Base-by-base conservation (phyloP, 2,113 vertebrate genomes). In the Phalacrocorax pelagicus region DNA sequence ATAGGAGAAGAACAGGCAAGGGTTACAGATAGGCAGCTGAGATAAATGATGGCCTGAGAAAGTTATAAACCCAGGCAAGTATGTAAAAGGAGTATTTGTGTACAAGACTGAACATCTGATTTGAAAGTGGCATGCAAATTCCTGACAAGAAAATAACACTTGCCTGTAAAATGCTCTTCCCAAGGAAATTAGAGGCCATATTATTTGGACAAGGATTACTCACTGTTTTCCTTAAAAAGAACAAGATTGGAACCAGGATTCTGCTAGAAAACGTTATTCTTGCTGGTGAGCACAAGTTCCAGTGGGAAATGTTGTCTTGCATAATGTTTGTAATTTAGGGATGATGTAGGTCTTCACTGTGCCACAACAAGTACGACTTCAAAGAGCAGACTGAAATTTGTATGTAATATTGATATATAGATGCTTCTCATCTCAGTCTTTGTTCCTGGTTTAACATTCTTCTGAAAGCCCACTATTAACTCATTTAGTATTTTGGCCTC, bases 401-500 rank as follows among this genome's bases (percentile, higher is more conserved):
- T 75, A 46, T 69, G 36, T 51, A 88, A 17, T 82, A 30, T 32
- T 63, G 58, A 51, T 88, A 32, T 21, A 61, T 7, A 71, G 73
- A 66, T 72, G 47, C 57, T 69, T 87, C 78, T 91, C 40, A 44
- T 85, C 30, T 80, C 73, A 46, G 55, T 47, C 62, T 90, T 85
- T 86, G 46, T 62, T 90, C 72, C 63, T 58, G 29, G 29, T 65
- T 85, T 92, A 69, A 70, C 32, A 80, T 54, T 65, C 0, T 0
- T 51, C 51, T 42, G 55, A 82, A 96, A 96, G 51, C 24, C 42
- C 46, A 46, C 15, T 69, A 70, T 54, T 91, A 87, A 83, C 42
- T 92, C 59, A 63, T 73, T 94, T 58, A 88, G 82, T 75, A 83
- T 95, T 90, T 92, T 94, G 29, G 55, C 51, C 79, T 90, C 75